Base-by-base conservation (phyloP, 2,888 invertebrate species). In the Pyrgus malvae region DNA sequence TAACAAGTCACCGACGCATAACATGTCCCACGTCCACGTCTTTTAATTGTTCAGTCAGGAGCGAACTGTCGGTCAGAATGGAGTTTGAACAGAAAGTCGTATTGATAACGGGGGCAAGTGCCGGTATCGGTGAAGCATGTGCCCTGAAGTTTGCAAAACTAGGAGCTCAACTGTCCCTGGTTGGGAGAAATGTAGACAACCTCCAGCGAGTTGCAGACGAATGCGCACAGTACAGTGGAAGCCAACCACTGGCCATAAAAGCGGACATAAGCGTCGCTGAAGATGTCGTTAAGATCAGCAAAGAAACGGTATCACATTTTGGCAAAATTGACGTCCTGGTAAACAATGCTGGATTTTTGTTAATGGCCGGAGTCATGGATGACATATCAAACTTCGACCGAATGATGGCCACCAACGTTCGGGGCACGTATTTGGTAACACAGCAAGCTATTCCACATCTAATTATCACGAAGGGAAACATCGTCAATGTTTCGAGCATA, bases 111-210 rank as follows among this genome's bases (percentile, higher is more conserved):
- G 87, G 87, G 2, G 84, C 83, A 7, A 84, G 85, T 59, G 76
- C 84, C 1, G 88, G 88, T 1, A 84, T 88, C 37, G 88, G 88
- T 12, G 80, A 84, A 2, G 71, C 76, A 8, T 79, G 78, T 55
- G 83, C 88, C 1, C 2, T 77, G 8, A 62, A 64, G 29, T 85
- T 88, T 48, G 83, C 87, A 0, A 72, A 74, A 45, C 63, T 65
- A 38, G 72, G 73, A 11, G 84, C 86, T 6, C 67, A 70, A 31
- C 67, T 87, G 1, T 65, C 72, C 0, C 59, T 87, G 23, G 73
- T 82, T 7, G 86, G 80, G 14, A 72, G 84, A 51, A 86, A 86
- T 41, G 59, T 59, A 6, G 70, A 79, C 6, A 85, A 83, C 21
- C 70, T 87, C 1, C 65, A 59, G 2, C 68, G 74, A 58, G 69